Base-by-base conservation (phyloP, 2,113 vertebrate genomes). In the Lampris incognitus region DNA sequence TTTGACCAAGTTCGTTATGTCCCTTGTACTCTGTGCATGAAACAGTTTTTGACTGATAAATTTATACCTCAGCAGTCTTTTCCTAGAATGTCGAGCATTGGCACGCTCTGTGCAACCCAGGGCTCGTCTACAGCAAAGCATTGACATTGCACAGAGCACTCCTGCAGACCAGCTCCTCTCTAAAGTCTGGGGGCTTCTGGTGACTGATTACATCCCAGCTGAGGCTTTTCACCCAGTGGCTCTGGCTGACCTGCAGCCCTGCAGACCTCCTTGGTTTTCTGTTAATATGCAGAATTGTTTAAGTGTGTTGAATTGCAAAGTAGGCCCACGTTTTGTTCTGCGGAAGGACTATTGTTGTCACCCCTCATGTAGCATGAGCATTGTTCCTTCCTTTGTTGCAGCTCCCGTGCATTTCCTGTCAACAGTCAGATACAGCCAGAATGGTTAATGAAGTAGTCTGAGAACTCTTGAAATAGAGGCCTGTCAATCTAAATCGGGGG, bases 241-340 rank as follows among this genome's bases (percentile, higher is more conserved):
- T 59, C 38, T 9, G 40, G 46, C 56, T 58, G 38, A 6, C 9
- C n/a, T 9, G 3, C 58, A 39, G 2, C 9, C 24, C 7, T 7
- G 9, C 50, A 36, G 41, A 48, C n/a, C 76, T 73, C 49, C n/a
- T 39, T 3, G 38, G 11, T 40, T 66, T 46, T 59, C 56, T 8
- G 8, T 83, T 78, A 57, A 80, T 76, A 56, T 73, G 49, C 72
- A 72, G 51, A 72, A 70, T 58, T 60, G 60, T 42, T 61, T 6
- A 49, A 73, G 56, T 76, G 68, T 10, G 11, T 84, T 83, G 10
- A 76, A 79, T 78, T 72, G 57, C 68, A 78, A 78, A 83, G 5
- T 50, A 66, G 66, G 52, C 72, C 56, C 24, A 2, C 42, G 40
- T 24, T 24, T 24, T 58, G 42, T 57, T 83, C 55, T 74, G 66